Conservation (phyloP, 1,140 invertebrate species). For the Lanistes nyassanus region DNA sequence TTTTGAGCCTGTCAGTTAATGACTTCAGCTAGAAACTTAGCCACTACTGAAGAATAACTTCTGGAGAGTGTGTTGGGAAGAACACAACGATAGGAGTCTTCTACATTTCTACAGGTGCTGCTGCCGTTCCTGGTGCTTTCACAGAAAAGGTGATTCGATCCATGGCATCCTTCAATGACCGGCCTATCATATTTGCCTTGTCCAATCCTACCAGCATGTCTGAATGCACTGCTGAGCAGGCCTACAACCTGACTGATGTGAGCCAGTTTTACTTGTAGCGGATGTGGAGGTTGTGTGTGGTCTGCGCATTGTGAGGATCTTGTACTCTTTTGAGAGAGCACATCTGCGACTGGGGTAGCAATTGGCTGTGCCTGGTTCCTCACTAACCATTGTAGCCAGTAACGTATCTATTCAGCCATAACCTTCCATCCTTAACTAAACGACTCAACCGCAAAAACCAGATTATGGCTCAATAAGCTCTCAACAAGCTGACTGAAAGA, state of each 20-base stretch:
- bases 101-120: constrained; percentile 52
- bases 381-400: too few species aligned
- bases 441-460: too few species aligned
- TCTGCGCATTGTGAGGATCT: neutral
- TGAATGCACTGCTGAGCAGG: constrained; percentile 67
- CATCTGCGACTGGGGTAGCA: neutral
- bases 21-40: too few species aligned
- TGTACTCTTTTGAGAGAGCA: neutral
- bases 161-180: constrained; percentile 62
- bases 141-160: constrained; percentile 57
- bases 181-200: constrained; percentile 66
- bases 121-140: constrained; percentile 64
- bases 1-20: too few species aligned
- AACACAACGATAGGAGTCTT: too few species aligned
- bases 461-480: too few species aligned
- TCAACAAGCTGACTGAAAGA: too few species aligned
- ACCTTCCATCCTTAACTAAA: too few species aligned
- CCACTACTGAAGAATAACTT: too few species aligned
- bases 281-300: neutral
- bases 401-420: too few species aligned
- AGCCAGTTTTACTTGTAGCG: neutral
- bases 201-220: constrained; percentile 66
- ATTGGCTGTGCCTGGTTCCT: too few species aligned
- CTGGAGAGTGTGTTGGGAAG: too few species aligned
- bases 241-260: constrained; percentile 51